Conservation (phyloP, 2,888 invertebrate species). For the Acleris cristana region DNA sequence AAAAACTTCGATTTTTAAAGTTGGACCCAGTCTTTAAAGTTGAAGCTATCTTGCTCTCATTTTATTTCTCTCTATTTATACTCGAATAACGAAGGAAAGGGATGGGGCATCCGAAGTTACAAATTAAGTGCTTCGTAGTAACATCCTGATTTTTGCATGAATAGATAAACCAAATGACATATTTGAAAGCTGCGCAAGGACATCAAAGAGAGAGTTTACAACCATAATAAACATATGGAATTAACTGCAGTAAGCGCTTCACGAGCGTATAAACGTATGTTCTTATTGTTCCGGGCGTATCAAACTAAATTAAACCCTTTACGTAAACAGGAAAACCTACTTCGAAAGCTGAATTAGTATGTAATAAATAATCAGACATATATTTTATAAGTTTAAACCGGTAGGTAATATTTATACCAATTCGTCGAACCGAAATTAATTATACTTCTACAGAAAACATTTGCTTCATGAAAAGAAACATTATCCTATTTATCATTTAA, state of each 20-base stretch:
- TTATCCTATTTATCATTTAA: too few relatives aligned
- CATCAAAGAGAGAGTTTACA: constrained; percentile 58
- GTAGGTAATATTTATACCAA: too few relatives aligned
- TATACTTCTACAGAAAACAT: too few relatives aligned
- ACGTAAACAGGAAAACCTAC: not conserved
- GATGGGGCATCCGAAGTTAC: not conserved
- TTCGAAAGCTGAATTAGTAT: constrained; percentile 2
- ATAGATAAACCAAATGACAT: constrained; percentile 16
- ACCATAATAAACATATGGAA: constrained; percentile 39
- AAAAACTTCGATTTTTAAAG: too few relatives aligned
- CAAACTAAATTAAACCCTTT: constrained; percentile 6
- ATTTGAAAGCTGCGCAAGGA: constrained; percentile 37
- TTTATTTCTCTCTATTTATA: too few relatives aligned
- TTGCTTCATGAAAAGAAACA: too few relatives aligned
- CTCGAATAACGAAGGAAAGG: too few relatives aligned
- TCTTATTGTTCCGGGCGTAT: constrained; percentile 15
- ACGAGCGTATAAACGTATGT: constrained; percentile 11
- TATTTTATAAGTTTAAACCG: not conserved
- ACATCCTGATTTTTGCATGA: not conserved
- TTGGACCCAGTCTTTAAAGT: too few relatives aligned
- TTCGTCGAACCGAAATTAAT: too few relatives aligned
- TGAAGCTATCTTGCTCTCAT: too few relatives aligned
- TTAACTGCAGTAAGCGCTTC: constrained; percentile 14
- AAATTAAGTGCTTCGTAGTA: not conserved
- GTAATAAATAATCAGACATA: not conserved